A percentile compares a stretch with the other conserved stretches of the same genome.
These are phyloP conservation scores for Leptodactylus fuscus DNA, from an alignment of 2,113 vertebrate genomes.

Conservation along the genomic window DNA sequence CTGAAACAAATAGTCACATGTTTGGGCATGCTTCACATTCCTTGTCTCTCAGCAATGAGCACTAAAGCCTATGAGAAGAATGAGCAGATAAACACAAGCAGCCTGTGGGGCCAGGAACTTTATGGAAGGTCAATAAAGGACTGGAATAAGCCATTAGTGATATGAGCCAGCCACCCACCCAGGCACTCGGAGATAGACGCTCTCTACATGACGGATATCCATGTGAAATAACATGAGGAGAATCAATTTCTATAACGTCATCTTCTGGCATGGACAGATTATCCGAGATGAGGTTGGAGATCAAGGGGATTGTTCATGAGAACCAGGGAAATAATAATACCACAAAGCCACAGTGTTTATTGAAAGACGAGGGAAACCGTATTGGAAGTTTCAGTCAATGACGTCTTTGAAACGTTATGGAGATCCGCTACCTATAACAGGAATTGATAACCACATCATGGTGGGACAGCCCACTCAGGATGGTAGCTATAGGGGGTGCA, in stretches of 20 bases:
- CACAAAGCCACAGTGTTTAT: not conserved
- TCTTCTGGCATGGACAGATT: constrained; percentile 9
- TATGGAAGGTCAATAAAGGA: not conserved
- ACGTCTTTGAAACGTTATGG: not conserved
- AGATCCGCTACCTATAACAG: not conserved
- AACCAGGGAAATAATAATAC: constrained; percentile 5
- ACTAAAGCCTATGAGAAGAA: not conserved
- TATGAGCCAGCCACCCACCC: not conserved
- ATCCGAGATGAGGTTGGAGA: not conserved
- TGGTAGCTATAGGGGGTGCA: no score
- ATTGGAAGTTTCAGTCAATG: not conserved
- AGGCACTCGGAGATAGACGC: not conserved
- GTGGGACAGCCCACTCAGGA: no score
- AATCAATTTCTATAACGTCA: not conserved
- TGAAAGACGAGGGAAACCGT: not conserved
- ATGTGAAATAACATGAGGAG: not conserved
- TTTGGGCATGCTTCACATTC: constrained; percentile 34
- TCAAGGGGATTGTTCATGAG: constrained; percentile 1
- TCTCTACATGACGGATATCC: not conserved
- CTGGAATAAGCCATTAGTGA: not conserved
- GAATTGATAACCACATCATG: not conserved
- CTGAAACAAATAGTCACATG: constrained; percentile 3
- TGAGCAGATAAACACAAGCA: constrained; percentile 6
- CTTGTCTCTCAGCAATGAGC: constrained; percentile 7
- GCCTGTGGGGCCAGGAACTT: not conserved